Base-by-base conservation (phyloP, 2,113 vertebrate species). In the Megaceryle maxima region DNA sequence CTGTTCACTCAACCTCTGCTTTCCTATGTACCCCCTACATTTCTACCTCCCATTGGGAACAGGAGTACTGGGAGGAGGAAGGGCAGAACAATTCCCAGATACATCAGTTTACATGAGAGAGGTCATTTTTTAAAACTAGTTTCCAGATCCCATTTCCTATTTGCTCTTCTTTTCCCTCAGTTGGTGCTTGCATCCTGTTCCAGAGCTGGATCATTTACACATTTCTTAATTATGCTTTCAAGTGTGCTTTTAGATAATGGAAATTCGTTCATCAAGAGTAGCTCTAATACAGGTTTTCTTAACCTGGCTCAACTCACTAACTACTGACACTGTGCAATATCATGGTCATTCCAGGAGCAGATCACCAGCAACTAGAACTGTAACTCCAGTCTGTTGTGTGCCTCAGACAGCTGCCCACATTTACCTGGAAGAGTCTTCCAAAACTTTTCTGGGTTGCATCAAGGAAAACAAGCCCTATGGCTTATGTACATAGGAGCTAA, bases 131-230 rank as follows among this genome's bases (percentile, higher is more conserved):
- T 0, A 26, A 81, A 82, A 55, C 29, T 53, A 6, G 87, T 92
- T 91, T 95, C 80, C 64, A 87, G 57, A 68, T 82, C 78, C 60
- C 51, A 75, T 96, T 93, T 94, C 87, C 67, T 85, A 21, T 13
- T 53, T 83, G 48, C 19, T 66, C 41, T 35, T 41, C 51, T 78
- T 28, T 25, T 0, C 3, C 17, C 15, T 12, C 2, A 5, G 0
- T 2, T 70, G n/a, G 6, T 41, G 31, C 73, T 89, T 76, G 31
- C 64, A 87, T 84, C 78, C 75, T 90, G n/a, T 86, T 79, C 72
- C 72, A 88, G 37, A 63, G 50, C 41, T 83, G 72, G 37, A 70
- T 67, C 25, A 3, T 70, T 87, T 85, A 46, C 28, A 41, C 11
- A 3, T 63, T 87, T 88, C 75, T 59, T 3, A 69, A 46, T 33